Evolutionary conservation across 2,113 vertebrate species (phyloP).

Genomic region (Marcusenius ussheri): DNA sequence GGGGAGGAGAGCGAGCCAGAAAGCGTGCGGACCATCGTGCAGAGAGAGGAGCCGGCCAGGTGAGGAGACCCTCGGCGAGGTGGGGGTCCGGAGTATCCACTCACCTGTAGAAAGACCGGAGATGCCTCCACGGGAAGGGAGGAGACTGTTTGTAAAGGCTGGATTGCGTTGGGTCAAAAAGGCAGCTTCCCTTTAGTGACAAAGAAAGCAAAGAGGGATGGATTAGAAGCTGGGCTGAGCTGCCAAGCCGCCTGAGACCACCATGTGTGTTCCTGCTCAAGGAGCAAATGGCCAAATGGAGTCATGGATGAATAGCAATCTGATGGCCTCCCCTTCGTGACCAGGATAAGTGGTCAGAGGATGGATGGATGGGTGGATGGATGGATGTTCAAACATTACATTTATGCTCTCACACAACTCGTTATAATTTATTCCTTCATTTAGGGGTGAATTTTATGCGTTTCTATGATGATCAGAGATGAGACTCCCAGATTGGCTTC

Average conservation of each 20-base stretch:
- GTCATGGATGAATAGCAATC: not conserved
- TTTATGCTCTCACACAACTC: not conserved
- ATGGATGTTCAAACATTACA: not conserved
- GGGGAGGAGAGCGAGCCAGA: not conserved
- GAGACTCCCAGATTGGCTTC: not conserved
- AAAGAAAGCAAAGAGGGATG: not conserved
- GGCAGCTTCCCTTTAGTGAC: not conserved
- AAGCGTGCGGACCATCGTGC: not conserved
- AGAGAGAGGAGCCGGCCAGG: not conserved
- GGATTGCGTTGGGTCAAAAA: not conserved
- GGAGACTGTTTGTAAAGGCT: not conserved
- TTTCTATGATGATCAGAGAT: not conserved
- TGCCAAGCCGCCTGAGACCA: not conserved
- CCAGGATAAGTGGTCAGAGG: not conserved
- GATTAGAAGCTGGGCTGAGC: not conserved
- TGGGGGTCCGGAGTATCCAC: not conserved
- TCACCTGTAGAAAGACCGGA: not conserved
- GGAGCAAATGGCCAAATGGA: not conserved
- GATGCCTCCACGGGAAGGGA: not conserved
- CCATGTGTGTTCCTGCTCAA: not conserved
- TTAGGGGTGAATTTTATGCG: not conserved
- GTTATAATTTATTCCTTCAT: not conserved
- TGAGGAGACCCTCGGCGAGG: not conserved
- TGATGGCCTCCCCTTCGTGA: not conserved
- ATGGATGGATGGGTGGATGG: not conserved